Conservation (phyloP, 30 jellyfish, hydroid and myxozoan species). For the Cassiopea xamachana region DNA sequence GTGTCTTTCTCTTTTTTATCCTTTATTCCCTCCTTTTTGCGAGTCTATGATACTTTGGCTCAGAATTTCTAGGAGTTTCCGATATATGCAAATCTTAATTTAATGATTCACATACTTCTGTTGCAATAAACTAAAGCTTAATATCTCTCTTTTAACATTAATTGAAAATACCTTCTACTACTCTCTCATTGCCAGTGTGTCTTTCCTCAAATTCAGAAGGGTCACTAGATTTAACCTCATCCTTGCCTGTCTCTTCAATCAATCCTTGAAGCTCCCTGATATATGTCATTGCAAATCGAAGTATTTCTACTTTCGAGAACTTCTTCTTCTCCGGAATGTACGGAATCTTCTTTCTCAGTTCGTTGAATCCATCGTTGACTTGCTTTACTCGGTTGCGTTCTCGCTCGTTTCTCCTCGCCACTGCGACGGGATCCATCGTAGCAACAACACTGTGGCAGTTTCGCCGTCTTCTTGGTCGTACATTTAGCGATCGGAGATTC, state of each 20-base stretch:
- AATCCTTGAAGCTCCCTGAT: constrained; percentile 80
- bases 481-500: constrained; percentile 17
- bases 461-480: constrained; percentile 78
- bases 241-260: constrained; percentile 65
- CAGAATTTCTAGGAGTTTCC: no score
- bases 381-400: constrained; percentile 96
- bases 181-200: background rate
- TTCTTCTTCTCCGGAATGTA: constrained; percentile 89
- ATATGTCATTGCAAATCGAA: constrained; percentile 89
- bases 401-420: constrained; percentile 93
- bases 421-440: constrained; percentile 98
- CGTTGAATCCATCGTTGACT: constrained; percentile 95
- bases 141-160: no score
- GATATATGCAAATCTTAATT: no score
- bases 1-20: no score
- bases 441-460: constrained; percentile 90
- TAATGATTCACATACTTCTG: no score
- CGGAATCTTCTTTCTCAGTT: constrained; percentile 84
- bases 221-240: constrained; percentile 25
- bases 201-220: background rate
- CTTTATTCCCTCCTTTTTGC: no score
- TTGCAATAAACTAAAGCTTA: no score
- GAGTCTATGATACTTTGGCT: no score
- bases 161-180: background rate
- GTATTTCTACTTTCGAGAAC: constrained; percentile 92